Base-by-base conservation (phyloP, 2,113 vertebrate genomes). In the Rostratula benghalensis region DNA sequence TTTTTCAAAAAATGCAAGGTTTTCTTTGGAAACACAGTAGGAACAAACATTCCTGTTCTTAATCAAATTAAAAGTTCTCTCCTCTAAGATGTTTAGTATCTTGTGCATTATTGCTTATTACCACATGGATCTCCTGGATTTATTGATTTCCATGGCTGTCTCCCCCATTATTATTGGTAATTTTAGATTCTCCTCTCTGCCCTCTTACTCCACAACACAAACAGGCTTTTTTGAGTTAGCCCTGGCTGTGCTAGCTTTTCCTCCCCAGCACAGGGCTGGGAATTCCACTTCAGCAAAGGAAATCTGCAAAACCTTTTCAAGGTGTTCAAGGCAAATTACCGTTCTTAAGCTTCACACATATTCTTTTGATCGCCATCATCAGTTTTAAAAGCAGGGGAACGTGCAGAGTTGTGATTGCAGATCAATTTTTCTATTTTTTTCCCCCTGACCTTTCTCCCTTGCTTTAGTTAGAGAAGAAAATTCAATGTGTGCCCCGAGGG, bases 11-110 rank as follows among this genome's bases (percentile, higher is more conserved):
- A 19, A 3, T 10, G 10, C 37, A 11, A 14, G 20, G 7, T 39
- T 54, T 70, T 48, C 30, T 28, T 28, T 51, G 73, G 73, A 68
- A 56, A 33, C 0, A 0, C 50, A 37, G 35, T 5, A 3, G 0
- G 5, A 85, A 18, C 41, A 18, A 39, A 27, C 30, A 9, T n/a
- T 15, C 33, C 45, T 31, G 22, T 31, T 60, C 20, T 10, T 8
- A 8, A 28, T 35, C 35, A 39, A 45, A 27, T 11, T 8, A 68
- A 3, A 43, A 51, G 6, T 5, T 37, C 0, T 1, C 9, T 35
- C 61, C 8, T 10, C 51, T 30, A 4, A 19, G 1, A 4, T 30
- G 20, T 8, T 8, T 13, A 2, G 2, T 5, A 3, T 2, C 11
- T 21, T 45, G 45, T 7, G 25, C 5, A 1, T 21, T 9, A 3